phyloP scores from a whole-genome alignment of 2,888 invertebrate genomes.

The Leptopilina drosophilae region DNA sequence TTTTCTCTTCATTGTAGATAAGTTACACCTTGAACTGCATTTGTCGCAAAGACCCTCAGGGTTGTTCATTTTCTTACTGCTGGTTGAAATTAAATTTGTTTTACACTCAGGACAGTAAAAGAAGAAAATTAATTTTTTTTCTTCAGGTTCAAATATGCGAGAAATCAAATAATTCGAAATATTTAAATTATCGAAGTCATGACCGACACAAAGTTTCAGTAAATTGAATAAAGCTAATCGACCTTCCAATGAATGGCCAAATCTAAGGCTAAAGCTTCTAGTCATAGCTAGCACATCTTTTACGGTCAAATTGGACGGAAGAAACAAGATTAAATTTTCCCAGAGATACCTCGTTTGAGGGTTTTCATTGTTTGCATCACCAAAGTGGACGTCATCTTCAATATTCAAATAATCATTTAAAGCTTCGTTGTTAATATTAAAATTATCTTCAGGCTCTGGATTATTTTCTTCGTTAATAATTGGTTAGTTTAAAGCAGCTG shows the following conservation, averaged over 20 bases:
- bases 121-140: constrained; percentile 33
- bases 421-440: no score
- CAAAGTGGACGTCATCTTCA: neutral
- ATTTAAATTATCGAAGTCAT: constrained; percentile 39
- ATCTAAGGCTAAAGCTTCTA: neutral
- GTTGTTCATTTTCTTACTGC: no score
- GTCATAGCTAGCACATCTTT: neutral
- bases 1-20: neutral
- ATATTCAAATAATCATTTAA: neutral
- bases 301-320: neutral
- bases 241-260: constrained; percentile 1
- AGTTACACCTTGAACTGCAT: neutral
- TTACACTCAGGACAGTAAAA: constrained; percentile 44
- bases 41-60: neutral
- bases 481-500: no score
- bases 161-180: constrained; percentile 43
- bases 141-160: constrained; percentile 20
- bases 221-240: constrained; percentile 14
- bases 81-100: neutral
- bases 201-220: constrained; percentile 40
- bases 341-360: neutral
- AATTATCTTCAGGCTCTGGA: no score
- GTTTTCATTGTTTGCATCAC: neutral
- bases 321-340: neutral
- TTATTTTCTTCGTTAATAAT: no score